Percentiles rank a stretch among this genome's conserved stretches.
Conservation (phyloP, 2,113 vertebrate species). For the Octodon degus region DNA sequence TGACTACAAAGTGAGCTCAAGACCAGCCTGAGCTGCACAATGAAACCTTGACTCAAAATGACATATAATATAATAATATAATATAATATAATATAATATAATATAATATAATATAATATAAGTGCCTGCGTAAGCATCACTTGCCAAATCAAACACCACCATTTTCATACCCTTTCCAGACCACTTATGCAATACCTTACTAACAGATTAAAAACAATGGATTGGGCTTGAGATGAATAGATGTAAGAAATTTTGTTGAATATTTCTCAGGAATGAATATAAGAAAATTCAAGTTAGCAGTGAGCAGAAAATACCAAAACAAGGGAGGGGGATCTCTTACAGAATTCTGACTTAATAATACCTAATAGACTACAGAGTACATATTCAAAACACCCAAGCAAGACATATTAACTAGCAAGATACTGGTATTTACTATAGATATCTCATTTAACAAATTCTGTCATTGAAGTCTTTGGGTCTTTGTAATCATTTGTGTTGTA, state of each 20-base stretch:
- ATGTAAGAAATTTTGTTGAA: neutral
- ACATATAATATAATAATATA: no score
- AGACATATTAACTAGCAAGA: conserved; percentile 30
- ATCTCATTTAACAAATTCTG: conserved; percentile 32
- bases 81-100: neutral
- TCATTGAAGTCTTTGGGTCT: neutral
- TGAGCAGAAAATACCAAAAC: neutral
- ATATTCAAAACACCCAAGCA: neutral
- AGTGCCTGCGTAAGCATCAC: conserved; percentile 13
- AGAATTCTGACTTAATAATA: neutral
- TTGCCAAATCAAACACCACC: neutral
- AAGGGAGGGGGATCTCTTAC: neutral
- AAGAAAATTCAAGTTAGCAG: conserved; percentile 9
- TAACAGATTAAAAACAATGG: neutral
- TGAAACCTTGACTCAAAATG: no score
- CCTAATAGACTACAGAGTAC: neutral
- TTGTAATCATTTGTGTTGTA: conserved; percentile 46
- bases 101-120: no score
- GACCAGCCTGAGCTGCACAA: no score
- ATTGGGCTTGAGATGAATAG: neutral
- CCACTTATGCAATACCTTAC: neutral
- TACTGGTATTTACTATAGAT: conserved; percentile 3
- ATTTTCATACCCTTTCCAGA: neutral
- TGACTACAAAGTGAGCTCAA: no score
- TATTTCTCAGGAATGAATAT: conserved; percentile 9